Base-by-base conservation (phyloP, 2,797 vertebrate species). In the Schizothorax lantsangensis region DNA sequence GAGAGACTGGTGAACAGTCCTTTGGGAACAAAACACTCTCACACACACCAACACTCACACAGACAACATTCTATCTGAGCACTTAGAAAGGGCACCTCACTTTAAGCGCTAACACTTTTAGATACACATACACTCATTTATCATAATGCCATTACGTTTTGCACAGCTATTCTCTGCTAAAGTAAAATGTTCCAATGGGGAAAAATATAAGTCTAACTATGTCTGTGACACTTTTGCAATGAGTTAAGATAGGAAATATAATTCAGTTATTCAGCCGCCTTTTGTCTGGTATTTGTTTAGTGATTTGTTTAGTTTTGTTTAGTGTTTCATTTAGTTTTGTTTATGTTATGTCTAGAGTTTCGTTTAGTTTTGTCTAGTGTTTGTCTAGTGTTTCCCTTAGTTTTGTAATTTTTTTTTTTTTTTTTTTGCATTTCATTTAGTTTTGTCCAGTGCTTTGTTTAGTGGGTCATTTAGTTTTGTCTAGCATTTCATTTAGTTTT, bases 1-100 rank as follows among this genome's bases (percentile, higher is more conserved):
- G 80, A 88, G 47, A 47, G 30, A 79, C 21, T 73, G 52, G 78
- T 49, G 43, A 84, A 81, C 40, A 62, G 84, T 75, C 88, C 43
- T 59, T 77, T 33, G 84, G 84, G 88, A 86, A 81, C 19, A 74
- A 84, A 73, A 62, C 57, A 69, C 72, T 33, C 79, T 38, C 49
- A 40, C 49, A 72, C 40, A 71, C n/a, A 26, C 64, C 66, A 71
- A 59, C 72, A n/a, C 49, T 59, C 38, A 47, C 40, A 78, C 49
- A 82, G 43, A 74, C 33, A 40, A n/a, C n/a, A 86, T 72, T 54
- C 84, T 49, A 43, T 38, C 26, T 38, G 49, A 36, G 49, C 62
- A 71, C 81, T 72, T 69, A 30, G n/a, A 54, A 77, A 83, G 40
- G 38, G 73, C 81, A 83, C 59, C 62, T 83, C n/a, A 6, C 49